Percentiles rank a stretch among this genome's conserved stretches.
These are phyloP conservation scores for Scolanthus callimorphus DNA, from an alignment of 92 coral and sea anemone genomes.

Conservation along the genomic window DNA sequence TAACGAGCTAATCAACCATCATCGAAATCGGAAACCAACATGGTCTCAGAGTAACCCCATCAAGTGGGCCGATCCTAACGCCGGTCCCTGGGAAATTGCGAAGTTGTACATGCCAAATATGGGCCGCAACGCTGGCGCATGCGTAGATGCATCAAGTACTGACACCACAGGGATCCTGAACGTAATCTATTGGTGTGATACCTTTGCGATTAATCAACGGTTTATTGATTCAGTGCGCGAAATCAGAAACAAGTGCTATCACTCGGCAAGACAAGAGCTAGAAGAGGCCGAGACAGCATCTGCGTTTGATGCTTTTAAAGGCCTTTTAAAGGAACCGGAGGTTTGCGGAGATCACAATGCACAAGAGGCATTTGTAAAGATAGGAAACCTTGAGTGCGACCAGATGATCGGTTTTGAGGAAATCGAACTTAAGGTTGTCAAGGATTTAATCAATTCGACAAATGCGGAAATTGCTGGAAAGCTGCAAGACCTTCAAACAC, in stretches of 20 bases:
- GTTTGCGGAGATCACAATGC: slow-evolving; percentile 42
- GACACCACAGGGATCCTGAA: slow-evolving; percentile 74
- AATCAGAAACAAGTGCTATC: slow-evolving; percentile 72
- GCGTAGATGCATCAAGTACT: slow-evolving; percentile 42
- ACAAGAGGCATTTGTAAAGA: slow-evolving; percentile 22
- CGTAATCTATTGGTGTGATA: slow-evolving; percentile 54
- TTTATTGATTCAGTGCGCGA: slow-evolving; percentile 55
- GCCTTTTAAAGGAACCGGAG: slow-evolving; percentile 65
- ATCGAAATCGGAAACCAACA: slow-evolving; percentile 35
- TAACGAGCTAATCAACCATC: slow-evolving; percentile 37
- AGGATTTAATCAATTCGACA: slow-evolving; percentile 5
- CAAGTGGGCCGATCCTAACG: slow-evolving; percentile 63
- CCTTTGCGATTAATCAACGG: slow-evolving; percentile 42
- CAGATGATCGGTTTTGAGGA: slow-evolving; percentile 39
- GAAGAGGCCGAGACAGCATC: slow-evolving; percentile 38
- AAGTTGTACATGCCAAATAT: slow-evolving; percentile 69
- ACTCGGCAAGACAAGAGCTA: slow-evolving; percentile 55
- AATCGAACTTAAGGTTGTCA: slow-evolving; percentile 13
- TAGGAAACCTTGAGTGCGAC: slow-evolving; percentile 18
- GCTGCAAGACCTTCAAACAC: not conserved
- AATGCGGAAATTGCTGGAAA: slow-evolving; percentile 14
- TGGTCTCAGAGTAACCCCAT: slow-evolving; percentile 73
- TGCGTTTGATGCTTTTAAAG: slow-evolving; percentile 53
- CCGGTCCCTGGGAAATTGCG: slow-evolving; percentile 83
- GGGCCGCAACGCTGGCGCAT: slow-evolving; percentile 33